These are phyloP conservation scores for Coregonus sp. DNA, from an alignment of 2,797 vertebrate species.

Conservation along the genomic window DNA sequence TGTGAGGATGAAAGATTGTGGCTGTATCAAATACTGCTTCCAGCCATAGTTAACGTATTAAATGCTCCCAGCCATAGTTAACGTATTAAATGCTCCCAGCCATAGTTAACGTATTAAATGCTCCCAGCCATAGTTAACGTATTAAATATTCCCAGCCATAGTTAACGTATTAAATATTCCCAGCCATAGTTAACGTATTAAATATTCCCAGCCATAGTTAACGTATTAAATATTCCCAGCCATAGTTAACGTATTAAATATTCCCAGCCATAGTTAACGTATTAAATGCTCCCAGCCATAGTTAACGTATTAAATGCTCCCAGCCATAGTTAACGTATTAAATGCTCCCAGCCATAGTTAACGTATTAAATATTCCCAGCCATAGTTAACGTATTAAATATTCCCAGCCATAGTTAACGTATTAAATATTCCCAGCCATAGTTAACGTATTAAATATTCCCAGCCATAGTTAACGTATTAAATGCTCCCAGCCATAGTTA, in stretches of 20 bases:
- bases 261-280: not conserved
- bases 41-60: no score
- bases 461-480: no score
- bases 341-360: no score
- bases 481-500: not conserved
- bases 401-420: not conserved
- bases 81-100: not conserved
- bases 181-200: no score
- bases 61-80: not conserved
- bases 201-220: not conserved
- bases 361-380: no score
- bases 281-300: not conserved
- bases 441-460: not conserved
- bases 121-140: not conserved
- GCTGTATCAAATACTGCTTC: not conserved
- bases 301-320: not conserved
- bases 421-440: not conserved
- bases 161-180: not conserved
- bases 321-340: no score
- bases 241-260: not conserved
- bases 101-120: not conserved
- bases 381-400: not conserved
- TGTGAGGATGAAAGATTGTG: not conserved
- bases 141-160: not conserved
- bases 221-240: not conserved